Evolutionary conservation across 2,113 vertebrate genomes (phyloP).

Genomic region (Oryzias curvinotus): DNA sequence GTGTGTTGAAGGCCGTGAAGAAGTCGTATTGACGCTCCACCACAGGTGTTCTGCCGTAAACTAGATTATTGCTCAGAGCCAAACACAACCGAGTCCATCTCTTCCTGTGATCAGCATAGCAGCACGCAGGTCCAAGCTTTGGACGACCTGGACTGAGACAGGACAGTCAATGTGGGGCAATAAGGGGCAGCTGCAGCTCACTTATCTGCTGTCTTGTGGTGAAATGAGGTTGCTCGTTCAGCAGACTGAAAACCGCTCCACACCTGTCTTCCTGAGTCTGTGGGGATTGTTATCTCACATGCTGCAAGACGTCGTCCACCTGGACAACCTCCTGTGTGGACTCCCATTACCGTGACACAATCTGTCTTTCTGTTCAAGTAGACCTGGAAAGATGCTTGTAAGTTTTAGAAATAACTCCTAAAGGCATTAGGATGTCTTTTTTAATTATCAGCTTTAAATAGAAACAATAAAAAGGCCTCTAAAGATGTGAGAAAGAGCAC

Average conservation of each 20-base stretch:
- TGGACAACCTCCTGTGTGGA: constrained; percentile 12
- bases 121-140: not conserved
- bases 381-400: too few species aligned
- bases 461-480: too few species aligned
- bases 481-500: too few species aligned
- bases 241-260: constrained; percentile 3
- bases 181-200: constrained; percentile 35
- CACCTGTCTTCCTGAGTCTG: constrained; percentile 39
- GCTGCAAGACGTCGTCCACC: constrained; percentile 28
- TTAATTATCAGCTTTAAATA: too few species aligned
- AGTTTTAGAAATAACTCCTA: too few species aligned
- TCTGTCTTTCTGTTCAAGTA: constrained; percentile 26
- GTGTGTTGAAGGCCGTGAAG: not conserved
- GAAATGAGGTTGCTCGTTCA: constrained; percentile 29
- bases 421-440: too few species aligned
- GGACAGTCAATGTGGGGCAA: constrained; percentile 21
- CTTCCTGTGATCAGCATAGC: not conserved
- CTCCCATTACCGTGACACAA: constrained; percentile 16
- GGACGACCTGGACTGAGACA: too few species aligned
- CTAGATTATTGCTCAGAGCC: constrained; percentile 43
- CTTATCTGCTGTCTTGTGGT: constrained; percentile 10
- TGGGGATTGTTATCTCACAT: constrained; percentile 43
- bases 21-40: constrained; percentile 26
- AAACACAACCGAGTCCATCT: constrained; percentile 5
- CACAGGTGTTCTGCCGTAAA: constrained; percentile 46